Conservation (phyloP, 2,797 vertebrate species). For the Hoplostethus atlanticus region DNA sequence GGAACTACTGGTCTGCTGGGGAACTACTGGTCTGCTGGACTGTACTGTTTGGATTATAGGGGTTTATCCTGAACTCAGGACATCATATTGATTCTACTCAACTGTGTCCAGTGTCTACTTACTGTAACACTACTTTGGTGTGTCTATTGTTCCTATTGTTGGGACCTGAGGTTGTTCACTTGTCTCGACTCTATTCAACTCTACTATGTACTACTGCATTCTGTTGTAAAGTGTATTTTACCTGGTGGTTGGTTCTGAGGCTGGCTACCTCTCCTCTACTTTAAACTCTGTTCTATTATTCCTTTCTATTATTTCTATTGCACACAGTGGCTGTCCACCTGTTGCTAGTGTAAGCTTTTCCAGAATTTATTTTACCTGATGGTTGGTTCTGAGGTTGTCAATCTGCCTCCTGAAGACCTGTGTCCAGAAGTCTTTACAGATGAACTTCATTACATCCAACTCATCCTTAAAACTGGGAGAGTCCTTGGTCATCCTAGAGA, state of each 20-base stretch:
- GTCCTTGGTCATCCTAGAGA: constrained; percentile 87
- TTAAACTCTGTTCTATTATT: neutral
- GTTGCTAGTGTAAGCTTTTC: neutral
- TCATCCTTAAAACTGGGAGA: constrained; percentile 89
- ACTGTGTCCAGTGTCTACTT: neutral
- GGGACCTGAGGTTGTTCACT: neutral
- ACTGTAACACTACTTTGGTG: neutral
- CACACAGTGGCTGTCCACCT: neutral
- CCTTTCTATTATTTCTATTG: neutral
- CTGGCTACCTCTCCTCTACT: neutral
- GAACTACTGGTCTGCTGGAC: no score
- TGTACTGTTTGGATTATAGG: no score
- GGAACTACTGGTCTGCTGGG: no score
- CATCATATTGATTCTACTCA: no score
- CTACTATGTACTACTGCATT: neutral
- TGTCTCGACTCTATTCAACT: neutral
- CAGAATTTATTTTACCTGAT: constrained; percentile 82
- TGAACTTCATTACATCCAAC: constrained; percentile 90
- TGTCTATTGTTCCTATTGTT: no score
- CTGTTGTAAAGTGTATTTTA: neutral
- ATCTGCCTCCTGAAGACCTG: constrained; percentile 89
- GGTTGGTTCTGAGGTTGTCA: constrained; percentile 91
- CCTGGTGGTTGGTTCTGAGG: neutral
- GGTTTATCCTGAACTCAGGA: no score
- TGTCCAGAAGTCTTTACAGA: constrained; percentile 92